A percentile compares a stretch with the other conserved stretches of the same genome.
phyloP scores from a whole-genome alignment of 2,113 vertebrate genomes.

The Oryzias woworae region DNA sequence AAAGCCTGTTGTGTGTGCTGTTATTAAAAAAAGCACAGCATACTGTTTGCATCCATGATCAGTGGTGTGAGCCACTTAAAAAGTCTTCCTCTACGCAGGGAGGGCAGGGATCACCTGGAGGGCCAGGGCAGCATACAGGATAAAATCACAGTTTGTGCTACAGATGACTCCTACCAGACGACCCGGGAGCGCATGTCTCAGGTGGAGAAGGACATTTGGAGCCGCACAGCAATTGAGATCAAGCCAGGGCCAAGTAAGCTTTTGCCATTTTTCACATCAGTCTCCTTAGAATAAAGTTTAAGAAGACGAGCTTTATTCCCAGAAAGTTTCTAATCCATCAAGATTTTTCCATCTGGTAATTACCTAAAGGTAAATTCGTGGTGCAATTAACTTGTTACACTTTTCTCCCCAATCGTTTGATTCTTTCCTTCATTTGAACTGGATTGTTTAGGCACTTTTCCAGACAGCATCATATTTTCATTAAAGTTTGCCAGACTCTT shows the following conservation, averaged over 20 bases:
- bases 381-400: conserved; percentile 4
- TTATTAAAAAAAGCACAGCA: not conserved
- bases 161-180: conserved; percentile 80
- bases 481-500: conserved; percentile 60
- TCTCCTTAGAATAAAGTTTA: too few species aligned
- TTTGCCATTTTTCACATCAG: conserved; percentile 2
- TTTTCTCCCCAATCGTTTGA: conserved; percentile 41
- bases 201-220: conserved; percentile 81
- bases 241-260: conserved; percentile 75
- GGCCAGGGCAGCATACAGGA: conserved; percentile 85
- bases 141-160: conserved; percentile 86
- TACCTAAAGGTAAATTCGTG: too few species aligned
- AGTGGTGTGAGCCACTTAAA: conserved; percentile 2
- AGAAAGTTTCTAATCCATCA: too few species aligned
- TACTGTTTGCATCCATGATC: not conserved
- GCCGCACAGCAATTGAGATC: conserved; percentile 78
- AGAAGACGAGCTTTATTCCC: too few species aligned
- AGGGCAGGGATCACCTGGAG: conserved; percentile 78
- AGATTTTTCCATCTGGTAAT: too few species aligned
- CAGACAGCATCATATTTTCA: conserved; percentile 61
- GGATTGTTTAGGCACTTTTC: conserved; percentile 51
- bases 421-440: conserved; percentile 52
- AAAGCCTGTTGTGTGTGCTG: conserved; percentile 17
- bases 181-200: conserved; percentile 77
- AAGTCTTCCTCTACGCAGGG: conserved; percentile 48